Conservation (phyloP, 2,113 vertebrate species). For the Callithrix jacchus region DNA sequence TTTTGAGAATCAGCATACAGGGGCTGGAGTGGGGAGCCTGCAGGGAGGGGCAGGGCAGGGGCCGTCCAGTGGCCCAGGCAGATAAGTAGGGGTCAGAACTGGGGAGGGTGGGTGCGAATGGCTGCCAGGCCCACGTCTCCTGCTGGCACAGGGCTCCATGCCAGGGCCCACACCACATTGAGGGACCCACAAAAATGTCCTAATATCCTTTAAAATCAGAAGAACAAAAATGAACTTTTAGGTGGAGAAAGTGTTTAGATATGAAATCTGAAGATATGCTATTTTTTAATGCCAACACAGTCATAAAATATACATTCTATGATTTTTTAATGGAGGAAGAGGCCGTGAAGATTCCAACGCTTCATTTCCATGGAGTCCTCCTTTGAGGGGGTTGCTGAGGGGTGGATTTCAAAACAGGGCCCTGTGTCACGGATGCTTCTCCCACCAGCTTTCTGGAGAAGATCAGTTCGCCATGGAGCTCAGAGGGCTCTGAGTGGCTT, state of each 20-base stretch:
- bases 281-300: neutral
- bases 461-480: neutral
- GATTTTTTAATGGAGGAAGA: neutral
- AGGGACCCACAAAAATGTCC: neutral
- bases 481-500: neutral
- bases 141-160: neutral
- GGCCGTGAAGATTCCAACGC: neutral
- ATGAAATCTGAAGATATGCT: neutral
- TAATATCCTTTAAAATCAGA: neutral
- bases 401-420: too few species aligned
- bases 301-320: neutral
- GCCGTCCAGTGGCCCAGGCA: neutral
- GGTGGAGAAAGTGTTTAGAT: neutral
- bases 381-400: neutral
- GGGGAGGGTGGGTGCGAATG: fast-evolving
- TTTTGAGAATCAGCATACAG: neutral
- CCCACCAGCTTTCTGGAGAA: neutral
- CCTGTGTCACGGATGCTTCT: fast-evolving
- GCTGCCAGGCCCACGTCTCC: neutral
- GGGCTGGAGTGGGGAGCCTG: fast-evolving
- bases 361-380: neutral
- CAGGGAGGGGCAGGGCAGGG: neutral
- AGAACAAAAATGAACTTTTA: neutral
- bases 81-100: neutral
- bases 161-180: neutral